Evolutionary conservation across 2,888 invertebrate species (phyloP).

Genomic region (Synergus itoensis): DNA sequence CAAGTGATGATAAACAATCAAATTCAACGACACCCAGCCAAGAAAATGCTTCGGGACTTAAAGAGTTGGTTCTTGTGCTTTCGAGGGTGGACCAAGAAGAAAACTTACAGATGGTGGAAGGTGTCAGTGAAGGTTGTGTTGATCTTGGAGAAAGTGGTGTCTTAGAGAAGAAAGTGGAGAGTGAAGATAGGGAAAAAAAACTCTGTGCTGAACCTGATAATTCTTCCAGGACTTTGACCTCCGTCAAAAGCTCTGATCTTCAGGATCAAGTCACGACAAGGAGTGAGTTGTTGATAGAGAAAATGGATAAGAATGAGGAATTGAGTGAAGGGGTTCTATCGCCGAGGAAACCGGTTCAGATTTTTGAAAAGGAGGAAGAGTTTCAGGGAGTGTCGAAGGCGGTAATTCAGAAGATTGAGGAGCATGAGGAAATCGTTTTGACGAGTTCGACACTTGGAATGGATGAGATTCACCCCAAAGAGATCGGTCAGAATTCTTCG

Average conservation of each 20-base stretch:
- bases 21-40: not conserved
- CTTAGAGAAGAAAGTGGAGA: constrained; percentile 7
- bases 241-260: not conserved
- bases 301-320: constrained; percentile 54
- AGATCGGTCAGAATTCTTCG: constrained; percentile 33
- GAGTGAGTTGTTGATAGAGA: constrained; percentile 60
- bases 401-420: constrained; percentile 49
- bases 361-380: constrained; percentile 21
- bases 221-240: constrained; percentile 11
- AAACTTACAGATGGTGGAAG: constrained; percentile 12
- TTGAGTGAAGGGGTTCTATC: constrained; percentile 48
- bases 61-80: constrained; percentile 62
- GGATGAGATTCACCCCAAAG: constrained; percentile 10
- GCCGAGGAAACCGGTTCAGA: constrained; percentile 51
- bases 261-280: constrained; percentile 39
- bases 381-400: not conserved
- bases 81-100: constrained; percentile 61
- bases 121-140: constrained; percentile 13
- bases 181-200: not conserved
- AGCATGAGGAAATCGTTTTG: constrained; percentile 54
- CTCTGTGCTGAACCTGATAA: not conserved
- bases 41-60: not conserved
- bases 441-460: constrained; percentile 42
- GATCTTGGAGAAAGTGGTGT: not conserved
- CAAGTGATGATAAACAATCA: constrained; percentile 11